These are phyloP conservation scores for Oreochromis tanganicae DNA, from an alignment of 2,113 vertebrate species.

Conservation along the genomic window DNA sequence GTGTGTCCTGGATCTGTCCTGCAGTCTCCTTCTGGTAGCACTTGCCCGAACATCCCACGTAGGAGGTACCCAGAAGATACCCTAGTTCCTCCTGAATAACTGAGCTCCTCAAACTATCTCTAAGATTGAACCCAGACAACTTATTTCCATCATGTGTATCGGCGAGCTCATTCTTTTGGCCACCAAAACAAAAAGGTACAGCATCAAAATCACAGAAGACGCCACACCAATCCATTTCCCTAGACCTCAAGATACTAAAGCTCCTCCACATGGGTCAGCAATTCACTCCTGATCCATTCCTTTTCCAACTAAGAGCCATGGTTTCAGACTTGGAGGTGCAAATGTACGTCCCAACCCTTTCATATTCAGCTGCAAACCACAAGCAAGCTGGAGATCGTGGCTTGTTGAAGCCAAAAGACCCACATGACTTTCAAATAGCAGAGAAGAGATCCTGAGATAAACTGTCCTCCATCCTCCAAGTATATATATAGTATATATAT, in stretches of 20 bases:
- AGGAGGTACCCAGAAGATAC: not conserved
- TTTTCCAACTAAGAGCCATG: not conserved
- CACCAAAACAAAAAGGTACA: not conserved
- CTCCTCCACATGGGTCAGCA: not conserved
- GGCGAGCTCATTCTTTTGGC: not conserved
- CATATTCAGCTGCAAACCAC: not conserved
- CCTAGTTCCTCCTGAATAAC: not conserved
- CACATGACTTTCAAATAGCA: not conserved
- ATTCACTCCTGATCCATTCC: not conserved
- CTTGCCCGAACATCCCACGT: not conserved
- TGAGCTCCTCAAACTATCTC: not conserved
- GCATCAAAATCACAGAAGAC: not conserved
- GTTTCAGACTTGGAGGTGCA: not conserved
- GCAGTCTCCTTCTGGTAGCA: not conserved
- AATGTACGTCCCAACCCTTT: not conserved
- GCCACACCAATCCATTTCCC: not conserved
- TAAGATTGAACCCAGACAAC: not conserved
- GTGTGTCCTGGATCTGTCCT: not conserved
- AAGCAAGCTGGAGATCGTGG: not conserved
- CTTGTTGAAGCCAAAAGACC: not conserved
- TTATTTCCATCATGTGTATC: not conserved
- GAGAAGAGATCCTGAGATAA: not conserved
- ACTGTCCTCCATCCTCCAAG: not conserved
- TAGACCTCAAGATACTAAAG: not conserved
- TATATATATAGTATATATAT: too few relatives aligned